Evolutionary conservation across 2,888 invertebrate genomes (phyloP), one percentile per base, ranked within the genome.

Genomic region (Entomobrya proxima): DNA sequence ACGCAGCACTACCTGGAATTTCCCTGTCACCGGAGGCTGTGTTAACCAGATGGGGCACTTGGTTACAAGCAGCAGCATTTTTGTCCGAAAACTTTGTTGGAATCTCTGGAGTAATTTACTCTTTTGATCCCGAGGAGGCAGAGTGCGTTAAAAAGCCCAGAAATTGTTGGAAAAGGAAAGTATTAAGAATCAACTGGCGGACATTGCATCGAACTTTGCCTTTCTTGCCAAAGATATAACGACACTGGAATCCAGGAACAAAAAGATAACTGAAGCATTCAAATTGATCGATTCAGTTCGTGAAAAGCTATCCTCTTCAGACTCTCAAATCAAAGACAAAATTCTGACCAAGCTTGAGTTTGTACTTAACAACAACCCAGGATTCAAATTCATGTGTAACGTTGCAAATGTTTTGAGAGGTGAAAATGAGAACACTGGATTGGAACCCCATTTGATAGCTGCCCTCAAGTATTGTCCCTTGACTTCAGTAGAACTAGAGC

Each of bases 1-100:
- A 90, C 84, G 90, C 92, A 50, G 81, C 86, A 84, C 85, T 90
- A 21, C 89, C 90, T 7, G 87, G 88, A 80, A 30, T 90, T 15
- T 86, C 88, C 52, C 81, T 91, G 69, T 91, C 91, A 5, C 91
- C 91, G 47, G 87, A 91, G 80, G 90, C 91, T 64, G 89, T 91
- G 47, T 35, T 91, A 37, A 91, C 91, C n/a, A 81, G 91, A 18
- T 91, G 91, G 91, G 88, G 89, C 35, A 91, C 91, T 13, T 91
- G 91, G 91, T 74, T 91, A 9, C 76, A 90, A 9, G 90, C 91
- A 0, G 90, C 90, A n/a, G 83, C 86, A 9, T 91, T 89, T 82
- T 91, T 91, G 24, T 64, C 52, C 2, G 52, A 84, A 37, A 32
- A 89, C 55, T 87, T 58, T 50, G 40, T n/a, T 2, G 55, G 61